A percentile compares a stretch with the other conserved stretches of the same genome.
Conservation (phyloP, 2,113 vertebrate genomes). For the Pseudonaja textilis region DNA sequence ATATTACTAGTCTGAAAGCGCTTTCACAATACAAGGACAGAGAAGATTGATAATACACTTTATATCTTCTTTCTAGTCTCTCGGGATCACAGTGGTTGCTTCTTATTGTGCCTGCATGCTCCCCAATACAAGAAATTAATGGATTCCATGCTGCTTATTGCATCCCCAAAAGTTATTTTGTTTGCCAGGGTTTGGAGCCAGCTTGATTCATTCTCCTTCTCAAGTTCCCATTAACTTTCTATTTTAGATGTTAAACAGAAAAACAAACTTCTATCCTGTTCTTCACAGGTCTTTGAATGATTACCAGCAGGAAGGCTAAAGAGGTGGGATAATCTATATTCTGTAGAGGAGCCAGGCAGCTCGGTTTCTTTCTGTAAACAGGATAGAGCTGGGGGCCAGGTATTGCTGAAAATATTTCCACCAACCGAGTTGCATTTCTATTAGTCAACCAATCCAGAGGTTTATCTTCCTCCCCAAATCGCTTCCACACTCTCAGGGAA, state of each 20-base stretch:
- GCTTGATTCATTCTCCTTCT: not conserved
- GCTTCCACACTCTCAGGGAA: not conserved
- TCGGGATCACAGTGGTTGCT: not conserved
- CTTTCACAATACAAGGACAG: not conserved
- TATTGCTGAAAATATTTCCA: not conserved
- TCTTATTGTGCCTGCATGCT: not conserved
- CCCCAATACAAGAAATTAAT: not conserved
- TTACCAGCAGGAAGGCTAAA: not conserved
- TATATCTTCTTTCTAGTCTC: not conserved
- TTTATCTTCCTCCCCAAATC: not conserved
- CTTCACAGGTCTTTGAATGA: not conserved
- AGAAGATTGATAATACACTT: not conserved
- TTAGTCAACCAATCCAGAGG: not conserved
- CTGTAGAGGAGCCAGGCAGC: not conserved
- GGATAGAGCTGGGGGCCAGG: not conserved
- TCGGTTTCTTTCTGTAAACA: not conserved
- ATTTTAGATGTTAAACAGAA: not conserved
- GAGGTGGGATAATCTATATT: not conserved
- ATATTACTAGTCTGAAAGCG: not conserved
- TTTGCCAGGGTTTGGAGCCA: not conserved
- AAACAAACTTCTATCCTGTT: not conserved
- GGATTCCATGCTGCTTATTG: not conserved
- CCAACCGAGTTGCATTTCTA: not conserved
- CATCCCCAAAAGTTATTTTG: not conserved
- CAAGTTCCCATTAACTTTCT: not conserved